Evolutionary conservation across 1,140 invertebrate species (phyloP).

Genomic region (Drosophila bocqueti): DNA sequence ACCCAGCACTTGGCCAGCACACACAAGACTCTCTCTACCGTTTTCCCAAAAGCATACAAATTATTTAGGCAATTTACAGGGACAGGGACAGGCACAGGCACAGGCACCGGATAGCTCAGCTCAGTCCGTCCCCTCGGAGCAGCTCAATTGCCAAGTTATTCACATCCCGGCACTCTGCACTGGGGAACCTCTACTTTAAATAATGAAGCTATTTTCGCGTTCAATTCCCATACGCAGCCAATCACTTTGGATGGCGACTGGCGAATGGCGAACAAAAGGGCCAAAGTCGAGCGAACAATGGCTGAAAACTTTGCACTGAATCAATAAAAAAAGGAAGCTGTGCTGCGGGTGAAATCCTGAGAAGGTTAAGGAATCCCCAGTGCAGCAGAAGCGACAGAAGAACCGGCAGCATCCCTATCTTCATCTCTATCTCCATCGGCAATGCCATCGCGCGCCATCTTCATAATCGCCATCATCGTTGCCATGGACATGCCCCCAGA

Average conservation of each 20-base stretch:
- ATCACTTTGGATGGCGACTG: slow-evolving; percentile 61
- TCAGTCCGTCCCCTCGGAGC: slow-evolving; percentile 40
- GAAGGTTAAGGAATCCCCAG: slow-evolving; percentile 29
- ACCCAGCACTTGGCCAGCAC: slow-evolving; percentile 30
- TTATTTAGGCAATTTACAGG: slow-evolving; percentile 76
- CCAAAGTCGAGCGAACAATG: slow-evolving; percentile 51
- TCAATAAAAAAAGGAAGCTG: slow-evolving; percentile 44
- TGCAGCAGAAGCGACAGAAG: slow-evolving; percentile 37
- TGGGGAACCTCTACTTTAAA: slow-evolving; percentile 74
- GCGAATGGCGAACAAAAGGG: slow-evolving; percentile 56
- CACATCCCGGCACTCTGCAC: slow-evolving; percentile 47
- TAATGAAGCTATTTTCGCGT: slow-evolving; percentile 82
- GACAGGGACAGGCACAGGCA: background rate
- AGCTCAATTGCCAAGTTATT: slow-evolving; percentile 62
- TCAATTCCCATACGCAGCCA: slow-evolving; percentile 79
- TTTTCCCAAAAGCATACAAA: slow-evolving; percentile 71
- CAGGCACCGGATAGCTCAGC: slow-evolving; percentile 4
- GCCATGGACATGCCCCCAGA: slow-evolving; percentile 47
- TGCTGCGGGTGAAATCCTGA: slow-evolving; percentile 17
- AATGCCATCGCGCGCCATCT: slow-evolving; percentile 41
- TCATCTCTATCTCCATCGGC: slow-evolving; percentile 17
- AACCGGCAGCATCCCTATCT: slow-evolving; percentile 37
- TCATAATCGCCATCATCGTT: slow-evolving; percentile 77
- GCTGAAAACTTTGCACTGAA: slow-evolving; percentile 54
- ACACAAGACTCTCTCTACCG: slow-evolving; percentile 6